Evolutionary conservation across 2,113 vertebrate species (phyloP).

Genomic region (Paracanthobrama guichenoti): DNA sequence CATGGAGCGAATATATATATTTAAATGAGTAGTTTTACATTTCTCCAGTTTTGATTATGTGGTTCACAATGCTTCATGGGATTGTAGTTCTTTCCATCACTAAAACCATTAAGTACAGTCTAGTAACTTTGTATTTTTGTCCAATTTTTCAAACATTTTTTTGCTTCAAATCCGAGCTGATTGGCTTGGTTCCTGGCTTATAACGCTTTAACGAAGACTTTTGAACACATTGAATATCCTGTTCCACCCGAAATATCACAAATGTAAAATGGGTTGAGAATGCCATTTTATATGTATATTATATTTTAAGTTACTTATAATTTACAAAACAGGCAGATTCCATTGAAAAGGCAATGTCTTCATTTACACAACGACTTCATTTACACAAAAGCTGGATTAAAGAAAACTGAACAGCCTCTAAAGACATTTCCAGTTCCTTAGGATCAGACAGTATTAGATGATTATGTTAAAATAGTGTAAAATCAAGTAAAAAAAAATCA

Average conservation of each 20-base stretch:
- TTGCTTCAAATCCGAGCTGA: too few relatives aligned
- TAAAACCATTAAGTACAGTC: too few relatives aligned
- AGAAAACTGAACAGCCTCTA: neutral
- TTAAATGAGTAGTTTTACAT: too few relatives aligned
- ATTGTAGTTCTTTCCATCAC: too few relatives aligned
- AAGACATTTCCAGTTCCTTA: neutral
- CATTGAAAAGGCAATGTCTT: neutral
- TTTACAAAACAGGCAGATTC: conserved; percentile 25
- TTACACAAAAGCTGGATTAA: neutral
- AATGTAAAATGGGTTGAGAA: conserved; percentile 19
- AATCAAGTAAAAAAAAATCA: conserved; percentile 39
- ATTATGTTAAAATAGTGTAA: conserved; percentile 5
- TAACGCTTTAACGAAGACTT: too few relatives aligned
- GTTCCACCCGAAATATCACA: neutral
- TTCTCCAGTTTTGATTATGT: too few relatives aligned
- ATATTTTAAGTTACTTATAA: neutral
- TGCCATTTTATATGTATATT: neutral
- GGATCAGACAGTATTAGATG: neutral
- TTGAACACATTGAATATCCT: neutral
- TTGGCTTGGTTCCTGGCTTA: too few relatives aligned
- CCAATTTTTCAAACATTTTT: too few relatives aligned
- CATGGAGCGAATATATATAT: too few relatives aligned
- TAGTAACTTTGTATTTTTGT: too few relatives aligned
- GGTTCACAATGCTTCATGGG: too few relatives aligned
- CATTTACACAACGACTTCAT: neutral